Percentiles rank a stretch among this genome's conserved stretches.
phyloP scores from a whole-genome alignment of 1,140 invertebrate species.

The Neodiprion fabricii region DNA sequence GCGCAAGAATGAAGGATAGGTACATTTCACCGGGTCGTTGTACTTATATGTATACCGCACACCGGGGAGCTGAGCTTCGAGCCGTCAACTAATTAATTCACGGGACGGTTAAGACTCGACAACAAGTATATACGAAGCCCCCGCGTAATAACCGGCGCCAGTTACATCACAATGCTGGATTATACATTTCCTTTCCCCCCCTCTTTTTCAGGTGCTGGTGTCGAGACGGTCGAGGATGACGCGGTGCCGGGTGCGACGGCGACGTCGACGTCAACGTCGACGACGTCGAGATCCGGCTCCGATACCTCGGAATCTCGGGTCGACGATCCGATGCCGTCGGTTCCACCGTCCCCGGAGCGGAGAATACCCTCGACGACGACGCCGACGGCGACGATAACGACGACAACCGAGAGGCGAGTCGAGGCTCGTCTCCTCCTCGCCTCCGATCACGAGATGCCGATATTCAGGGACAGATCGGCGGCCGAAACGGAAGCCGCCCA shows the following conservation, averaged over 20 bases:
- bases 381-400: background rate
- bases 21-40: no score
- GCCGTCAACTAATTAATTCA: no score
- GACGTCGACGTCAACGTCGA: background rate
- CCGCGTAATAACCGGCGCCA: no score
- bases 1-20: no score
- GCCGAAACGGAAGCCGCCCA: conserved; percentile 87
- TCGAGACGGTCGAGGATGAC: no score
- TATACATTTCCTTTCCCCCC: background rate
- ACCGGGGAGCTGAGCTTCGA: no score
- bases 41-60: no score
- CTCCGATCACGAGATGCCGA: conserved; percentile 37
- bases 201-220: background rate
- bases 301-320: conserved; percentile 18
- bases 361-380: background rate
- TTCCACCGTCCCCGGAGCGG: conserved; percentile 7
- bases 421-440: conserved; percentile 1
- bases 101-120: no score
- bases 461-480: conserved; percentile 70
- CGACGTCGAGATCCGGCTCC: background rate
- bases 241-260: background rate
- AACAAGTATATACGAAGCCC: no score
- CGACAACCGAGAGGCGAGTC: background rate
- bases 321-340: conserved; percentile 22
- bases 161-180: no score